Evolutionary conservation across 2,888 invertebrate genomes (phyloP), one percentile per base, ranked within the genome.

Genomic region (Clusia tigrina): DNA sequence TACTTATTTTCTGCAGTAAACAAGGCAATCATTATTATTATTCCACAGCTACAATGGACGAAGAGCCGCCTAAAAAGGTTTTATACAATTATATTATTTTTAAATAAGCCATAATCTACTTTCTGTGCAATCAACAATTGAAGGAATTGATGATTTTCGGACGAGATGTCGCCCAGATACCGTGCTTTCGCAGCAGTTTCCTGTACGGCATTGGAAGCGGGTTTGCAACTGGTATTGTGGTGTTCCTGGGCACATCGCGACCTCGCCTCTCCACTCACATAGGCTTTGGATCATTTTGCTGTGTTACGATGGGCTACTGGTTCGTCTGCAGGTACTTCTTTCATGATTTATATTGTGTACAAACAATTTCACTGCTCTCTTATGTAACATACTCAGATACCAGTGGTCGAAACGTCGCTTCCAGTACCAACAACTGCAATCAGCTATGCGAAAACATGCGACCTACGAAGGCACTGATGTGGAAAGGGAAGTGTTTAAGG

Each of bases 161-260:
- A 10, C 86, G 89, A 70, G 90, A 93, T 82, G 79, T 93, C 22
- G 85, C 90, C 0, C 87, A 90, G 83, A 90, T 94, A 64, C 93
- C 93, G 1, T 94, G 94, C 81, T 93, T 93, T 80, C 87, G 92
- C 66, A 89, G 88, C 74, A 91, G 91, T 78, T 90, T 91, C 75
- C 78, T 94, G 0, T 90, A 90, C 81, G 93, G 93, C 10, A 88
- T 93, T 58, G 82, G 87, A 57, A 86, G 90, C 52, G 93, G 93
- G 55, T 74, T 93, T 23, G 89, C 86, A 2, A 79, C 85, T 65
- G 93, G 93, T 12, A 74, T 93, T 61, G 83, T 86, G 3, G 85
- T 89, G 65, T 94, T 94, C 81, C 83, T 94, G 77, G 88, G 89
- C 69, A 92, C 93, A 12, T 93, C 93, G 67, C 88, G 87, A 71